Base-by-base conservation (phyloP, 2,797 vertebrate species). In the Geotrypetes seraphini region DNA sequence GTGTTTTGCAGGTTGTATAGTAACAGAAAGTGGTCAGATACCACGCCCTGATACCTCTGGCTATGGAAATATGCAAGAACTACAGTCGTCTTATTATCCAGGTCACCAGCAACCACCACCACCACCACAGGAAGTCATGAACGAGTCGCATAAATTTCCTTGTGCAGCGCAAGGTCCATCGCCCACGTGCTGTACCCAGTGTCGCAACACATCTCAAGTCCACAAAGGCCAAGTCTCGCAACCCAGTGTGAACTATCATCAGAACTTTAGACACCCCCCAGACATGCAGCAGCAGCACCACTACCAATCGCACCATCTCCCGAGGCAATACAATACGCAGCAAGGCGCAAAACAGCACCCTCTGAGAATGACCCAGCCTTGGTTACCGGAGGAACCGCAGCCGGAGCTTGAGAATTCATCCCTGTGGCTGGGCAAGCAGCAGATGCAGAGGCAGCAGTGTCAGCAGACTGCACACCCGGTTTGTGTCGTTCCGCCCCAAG, bases 181-280 rank as follows among this genome's bases (percentile, higher is more conserved):
- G 0, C 81, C 90, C 4, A 21, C 82, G 36, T 94, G 91, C 44
- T 96, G 92, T 39, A 77, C 87, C 1, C 91, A 81, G 37, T 87
- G 88, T 47, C 50, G 85, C 36, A 50, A 57, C 1, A 1, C 63
- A 57, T 63, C 63, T 12, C 52, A 61, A 6, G 60, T 79, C 7
- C 60, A 56, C 29, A 72, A 73, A 53, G 68, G 63, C 39, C 80
- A 69, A 18, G 50, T 65, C 1, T 35, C 70, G 5, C 67, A 65
- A 29, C 69, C 60, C 13, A 49, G 46, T 11, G 1, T 54, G 6
- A 67, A 40, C 38, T n/a, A 58, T 55, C 74, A 62, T 2, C 63
- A 70, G 3, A 29, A 41, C 53, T 78, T 79, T 36, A 40, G 64
- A 8, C 90, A 88, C 31, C 68, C 60, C 44, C 53, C 65, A 0